A percentile compares a stretch with the other conserved stretches of the same genome.
These are phyloP conservation scores for Triplophysa tibetana DNA, from an alignment of 2,113 vertebrate species.

Conservation along the genomic window DNA sequence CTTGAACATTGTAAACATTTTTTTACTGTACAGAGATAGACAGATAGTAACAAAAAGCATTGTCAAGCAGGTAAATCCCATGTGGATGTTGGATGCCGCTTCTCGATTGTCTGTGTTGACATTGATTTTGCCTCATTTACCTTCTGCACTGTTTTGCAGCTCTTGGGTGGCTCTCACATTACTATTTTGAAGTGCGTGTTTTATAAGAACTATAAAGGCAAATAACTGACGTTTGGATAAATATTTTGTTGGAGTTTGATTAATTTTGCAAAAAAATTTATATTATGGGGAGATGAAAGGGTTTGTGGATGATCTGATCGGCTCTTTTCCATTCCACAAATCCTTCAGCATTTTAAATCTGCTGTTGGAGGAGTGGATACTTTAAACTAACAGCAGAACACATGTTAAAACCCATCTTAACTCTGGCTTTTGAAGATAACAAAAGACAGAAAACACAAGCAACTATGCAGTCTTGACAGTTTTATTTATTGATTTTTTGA, in stretches of 20 bases:
- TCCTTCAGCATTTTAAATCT: conserved; percentile 11
- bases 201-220: conserved; percentile 4
- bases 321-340: conserved; percentile 39
- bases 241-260: conserved; percentile 30
- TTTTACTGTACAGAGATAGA: too few relatives aligned
- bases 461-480: too few relatives aligned
- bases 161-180: background rate
- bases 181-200: conserved; percentile 30
- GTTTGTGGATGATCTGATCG: conserved; percentile 14
- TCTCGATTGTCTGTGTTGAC: background rate
- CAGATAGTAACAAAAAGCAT: background rate
- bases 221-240: conserved; percentile 34
- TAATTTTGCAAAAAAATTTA: conserved; percentile 32
- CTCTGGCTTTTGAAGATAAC: too few relatives aligned
- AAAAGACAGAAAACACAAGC: too few relatives aligned
- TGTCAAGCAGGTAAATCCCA: background rate
- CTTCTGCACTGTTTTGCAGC: conserved; percentile 10
- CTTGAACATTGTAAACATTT: background rate
- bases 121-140: background rate
- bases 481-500: too few relatives aligned
- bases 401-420: background rate
- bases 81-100: background rate
- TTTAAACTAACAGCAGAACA: conserved; percentile 25
- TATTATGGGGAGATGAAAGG: conserved; percentile 29
- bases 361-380: conserved; percentile 11